These are phyloP conservation scores for Onychomys arenicola DNA, from an alignment of 2,797 vertebrate genomes.

Conservation along the genomic window DNA sequence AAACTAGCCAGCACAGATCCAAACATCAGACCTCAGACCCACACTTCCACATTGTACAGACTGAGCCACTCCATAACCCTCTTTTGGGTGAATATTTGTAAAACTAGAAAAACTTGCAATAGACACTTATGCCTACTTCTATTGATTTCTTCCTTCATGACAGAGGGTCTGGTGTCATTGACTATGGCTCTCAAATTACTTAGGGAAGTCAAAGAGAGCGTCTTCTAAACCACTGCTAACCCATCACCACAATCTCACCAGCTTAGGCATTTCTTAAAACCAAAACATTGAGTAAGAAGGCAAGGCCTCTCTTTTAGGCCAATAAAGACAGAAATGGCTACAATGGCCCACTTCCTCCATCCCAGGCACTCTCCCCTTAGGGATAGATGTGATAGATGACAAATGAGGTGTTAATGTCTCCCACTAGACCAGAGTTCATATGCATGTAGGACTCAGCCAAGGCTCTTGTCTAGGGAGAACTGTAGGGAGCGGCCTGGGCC, in stretches of 20 bases:
- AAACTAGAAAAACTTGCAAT: background rate
- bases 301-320: slow-evolving; percentile 26
- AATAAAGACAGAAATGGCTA: slow-evolving; percentile 36
- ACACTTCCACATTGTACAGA: background rate
- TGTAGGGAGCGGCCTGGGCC: background rate
- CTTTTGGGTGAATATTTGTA: background rate
- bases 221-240: background rate
- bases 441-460: slow-evolving; percentile 54
- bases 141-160: background rate
- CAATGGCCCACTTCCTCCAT: background rate
- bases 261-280: background rate
- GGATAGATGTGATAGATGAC: slow-evolving; percentile 63
- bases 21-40: background rate
- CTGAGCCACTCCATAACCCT: background rate
- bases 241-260: background rate
- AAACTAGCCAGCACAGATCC: background rate
- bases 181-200: slow-evolving; percentile 25
- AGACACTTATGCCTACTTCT: slow-evolving; percentile 1
- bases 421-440: slow-evolving; percentile 58
- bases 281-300: slow-evolving; percentile 2
- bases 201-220: slow-evolving; percentile 12
- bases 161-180: background rate
- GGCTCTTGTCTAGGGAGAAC: slow-evolving; percentile 44
- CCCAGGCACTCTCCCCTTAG: slow-evolving; percentile 52
- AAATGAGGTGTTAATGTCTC: slow-evolving; percentile 77